Evolutionary conservation across 2,797 vertebrate genomes (phyloP).

Genomic region (Esox masquinongy): DNA sequence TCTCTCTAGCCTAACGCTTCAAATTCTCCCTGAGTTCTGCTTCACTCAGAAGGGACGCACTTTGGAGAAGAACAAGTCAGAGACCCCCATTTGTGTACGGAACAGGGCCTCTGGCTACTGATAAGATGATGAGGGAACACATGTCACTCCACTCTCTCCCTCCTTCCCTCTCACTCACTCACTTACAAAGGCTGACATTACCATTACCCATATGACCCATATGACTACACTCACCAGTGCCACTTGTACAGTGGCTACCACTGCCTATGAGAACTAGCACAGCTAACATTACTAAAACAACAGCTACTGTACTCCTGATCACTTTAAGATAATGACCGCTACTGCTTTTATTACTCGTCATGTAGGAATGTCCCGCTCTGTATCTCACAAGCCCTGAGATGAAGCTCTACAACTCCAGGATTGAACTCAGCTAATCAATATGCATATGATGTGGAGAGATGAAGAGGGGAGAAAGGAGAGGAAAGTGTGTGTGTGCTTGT

Average conservation of each 20-base stretch:
- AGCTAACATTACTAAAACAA: neutral
- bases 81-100: constrained; percentile 53
- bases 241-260: neutral
- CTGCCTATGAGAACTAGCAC: too few species aligned
- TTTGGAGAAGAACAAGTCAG: constrained; percentile 52
- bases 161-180: too few species aligned
- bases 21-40: constrained; percentile 23
- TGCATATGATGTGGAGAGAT: constrained; percentile 4
- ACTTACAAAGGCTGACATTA: neutral
- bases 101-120: constrained; percentile 55
- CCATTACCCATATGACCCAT: neutral
- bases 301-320: neutral
- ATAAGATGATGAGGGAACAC: constrained; percentile 49
- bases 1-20: constrained; percentile 49
- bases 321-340: constrained; percentile 4
- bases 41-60: constrained; percentile 54
- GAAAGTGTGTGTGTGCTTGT: neutral
- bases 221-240: neutral
- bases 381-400: neutral
- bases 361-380: neutral
- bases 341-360: neutral
- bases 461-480: neutral
- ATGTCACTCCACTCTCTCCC: neutral
- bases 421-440: constrained; percentile 10
- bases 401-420: neutral